phyloP scores from a whole-genome alignment of 2,113 vertebrate genomes.

The Sardina pilchardus region DNA sequence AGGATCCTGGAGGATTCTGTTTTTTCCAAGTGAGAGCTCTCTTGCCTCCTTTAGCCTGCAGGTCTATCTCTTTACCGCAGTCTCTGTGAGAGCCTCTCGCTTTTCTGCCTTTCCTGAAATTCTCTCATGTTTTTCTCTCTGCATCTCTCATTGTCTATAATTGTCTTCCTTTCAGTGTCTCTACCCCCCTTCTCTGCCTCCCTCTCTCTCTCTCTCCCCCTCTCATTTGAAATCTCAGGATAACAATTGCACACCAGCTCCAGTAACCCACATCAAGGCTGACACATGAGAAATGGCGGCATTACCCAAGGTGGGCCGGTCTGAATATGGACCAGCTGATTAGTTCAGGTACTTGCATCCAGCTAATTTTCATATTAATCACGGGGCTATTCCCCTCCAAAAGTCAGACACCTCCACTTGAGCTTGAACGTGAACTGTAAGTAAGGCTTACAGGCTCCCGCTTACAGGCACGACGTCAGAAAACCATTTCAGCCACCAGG shows the following conservation, averaged over 20 bases:
- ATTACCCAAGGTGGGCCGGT: conserved; percentile 88
- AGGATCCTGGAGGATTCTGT: conserved; percentile 18
- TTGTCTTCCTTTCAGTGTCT: neutral
- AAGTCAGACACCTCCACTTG: conserved; percentile 79
- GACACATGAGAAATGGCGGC: conserved; percentile 98
- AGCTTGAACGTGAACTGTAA: conserved; percentile 77
- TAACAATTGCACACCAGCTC: conserved; percentile 68
- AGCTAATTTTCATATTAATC: conserved; percentile 99
- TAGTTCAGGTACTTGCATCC: conserved; percentile 97
- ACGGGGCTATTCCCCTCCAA: conserved; percentile 82
- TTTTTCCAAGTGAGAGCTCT: conserved; percentile 40
- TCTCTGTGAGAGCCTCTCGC: neutral
- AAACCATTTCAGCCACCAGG: conserved; percentile 48
- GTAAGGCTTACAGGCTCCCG: conserved; percentile 83
- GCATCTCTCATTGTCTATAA: neutral
- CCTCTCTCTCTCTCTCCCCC: conserved; percentile 20
- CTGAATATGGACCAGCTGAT: conserved; percentile 96
- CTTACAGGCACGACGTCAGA: conserved; percentile 68
- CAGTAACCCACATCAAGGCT: conserved; percentile 83
- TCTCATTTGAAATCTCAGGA: conserved; percentile 58
- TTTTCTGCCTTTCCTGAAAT: neutral
- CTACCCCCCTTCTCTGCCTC: conserved; percentile 26
- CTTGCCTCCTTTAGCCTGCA: conserved; percentile 62
- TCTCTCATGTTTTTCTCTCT: neutral
- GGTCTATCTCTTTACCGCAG: conserved; percentile 51